These are phyloP conservation scores for Drosophila cyrtoloma DNA, from an alignment of 2,888 invertebrate genomes.

Conservation along the genomic window DNA sequence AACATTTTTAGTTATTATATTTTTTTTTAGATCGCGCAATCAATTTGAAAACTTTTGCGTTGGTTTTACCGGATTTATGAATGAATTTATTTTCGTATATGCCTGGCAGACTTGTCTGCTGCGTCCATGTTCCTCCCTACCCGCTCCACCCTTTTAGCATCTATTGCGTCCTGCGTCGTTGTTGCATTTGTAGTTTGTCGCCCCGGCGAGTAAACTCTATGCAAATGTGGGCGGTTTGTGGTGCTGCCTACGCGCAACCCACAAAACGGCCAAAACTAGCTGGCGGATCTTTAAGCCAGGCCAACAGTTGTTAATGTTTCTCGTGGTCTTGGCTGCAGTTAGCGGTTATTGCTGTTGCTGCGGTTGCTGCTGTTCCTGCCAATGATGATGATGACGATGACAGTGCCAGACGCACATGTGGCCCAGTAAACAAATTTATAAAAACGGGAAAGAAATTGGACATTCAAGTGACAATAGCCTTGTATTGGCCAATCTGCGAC, in stretches of 20 bases:
- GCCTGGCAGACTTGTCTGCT: slow-evolving; percentile 73
- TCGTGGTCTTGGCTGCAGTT: slow-evolving; percentile 50
- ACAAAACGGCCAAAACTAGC: slow-evolving; percentile 62
- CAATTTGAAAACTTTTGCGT: slow-evolving; percentile 78
- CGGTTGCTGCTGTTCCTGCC: neutral
- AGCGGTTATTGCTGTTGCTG: slow-evolving; percentile 2
- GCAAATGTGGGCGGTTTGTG: slow-evolving; percentile 74
- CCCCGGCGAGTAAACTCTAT: slow-evolving; percentile 71
- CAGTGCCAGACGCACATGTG: slow-evolving; percentile 37
- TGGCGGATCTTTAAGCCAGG: slow-evolving; percentile 45
- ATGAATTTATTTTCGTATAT: slow-evolving; percentile 77
- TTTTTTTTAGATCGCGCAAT: slow-evolving; percentile 65
- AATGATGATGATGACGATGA: slow-evolving; percentile 38
- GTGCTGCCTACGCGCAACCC: slow-evolving; percentile 77
- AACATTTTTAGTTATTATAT: slow-evolving; percentile 38
- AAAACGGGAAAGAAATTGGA: slow-evolving; percentile 17
- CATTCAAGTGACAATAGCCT: slow-evolving; percentile 22
- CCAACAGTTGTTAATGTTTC: slow-evolving; percentile 32
- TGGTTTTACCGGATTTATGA: slow-evolving; percentile 81
- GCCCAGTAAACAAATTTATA: slow-evolving; percentile 46
- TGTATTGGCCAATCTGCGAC: slow-evolving; percentile 9
- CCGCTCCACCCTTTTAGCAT: slow-evolving; percentile 16
- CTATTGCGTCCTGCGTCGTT: slow-evolving; percentile 49
- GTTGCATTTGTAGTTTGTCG: slow-evolving; percentile 78
- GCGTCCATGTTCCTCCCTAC: slow-evolving; percentile 23